These are phyloP conservation scores for Zaprionus davidi DNA, from an alignment of 1,140 invertebrate genomes.

Conservation along the genomic window DNA sequence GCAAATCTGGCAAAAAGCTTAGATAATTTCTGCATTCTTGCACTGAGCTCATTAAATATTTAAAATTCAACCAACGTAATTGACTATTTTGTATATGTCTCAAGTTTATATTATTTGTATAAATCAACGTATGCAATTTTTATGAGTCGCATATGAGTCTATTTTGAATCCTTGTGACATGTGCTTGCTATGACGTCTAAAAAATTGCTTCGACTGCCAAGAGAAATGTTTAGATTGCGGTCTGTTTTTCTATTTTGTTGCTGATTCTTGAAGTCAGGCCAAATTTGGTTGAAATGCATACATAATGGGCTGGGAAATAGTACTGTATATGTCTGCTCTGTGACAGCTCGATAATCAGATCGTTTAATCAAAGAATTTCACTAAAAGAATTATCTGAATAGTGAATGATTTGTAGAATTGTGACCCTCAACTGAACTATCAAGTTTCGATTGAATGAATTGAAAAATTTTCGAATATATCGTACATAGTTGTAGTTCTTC, in stretches of 20 bases:
- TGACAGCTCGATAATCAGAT: not conserved
- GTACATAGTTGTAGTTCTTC: constrained; percentile 4
- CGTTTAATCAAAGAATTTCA: not conserved
- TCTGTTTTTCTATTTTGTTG: constrained; percentile 27
- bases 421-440: not conserved
- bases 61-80: constrained; percentile 20
- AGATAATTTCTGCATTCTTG: constrained; percentile 45
- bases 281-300: constrained; percentile 27
- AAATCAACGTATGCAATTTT: constrained; percentile 42
- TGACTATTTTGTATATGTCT: constrained; percentile 36
- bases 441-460: not conserved
- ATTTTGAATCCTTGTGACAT: constrained; percentile 53
- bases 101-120: constrained; percentile 20
- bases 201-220: constrained; percentile 58
- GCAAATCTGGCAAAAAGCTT: constrained; percentile 38
- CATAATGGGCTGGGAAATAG: constrained; percentile 1
- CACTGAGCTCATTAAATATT: constrained; percentile 35
- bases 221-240: constrained; percentile 47
- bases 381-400: not conserved
- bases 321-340: not conserved
- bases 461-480: constrained; percentile 8
- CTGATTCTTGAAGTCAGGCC: constrained; percentile 28
- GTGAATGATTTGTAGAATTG: not conserved
- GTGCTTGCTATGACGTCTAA: constrained; percentile 66
- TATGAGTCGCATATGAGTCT: constrained; percentile 17